Evolutionary conservation across 1,140 invertebrate genomes (phyloP).

Genomic region (Eurosta solidaginis): DNA sequence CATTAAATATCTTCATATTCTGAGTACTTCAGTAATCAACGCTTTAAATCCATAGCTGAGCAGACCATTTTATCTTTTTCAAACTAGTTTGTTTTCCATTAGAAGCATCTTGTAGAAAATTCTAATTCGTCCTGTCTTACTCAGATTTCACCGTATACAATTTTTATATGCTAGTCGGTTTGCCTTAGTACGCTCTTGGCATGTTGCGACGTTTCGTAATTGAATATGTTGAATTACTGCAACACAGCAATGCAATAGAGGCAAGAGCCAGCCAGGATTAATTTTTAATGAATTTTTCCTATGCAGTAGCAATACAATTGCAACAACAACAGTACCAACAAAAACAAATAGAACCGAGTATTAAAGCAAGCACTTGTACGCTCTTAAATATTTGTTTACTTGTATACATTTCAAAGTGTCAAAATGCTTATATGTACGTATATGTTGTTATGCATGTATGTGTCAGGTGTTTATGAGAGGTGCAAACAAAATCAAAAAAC

Average conservation of each 20-base stretch:
- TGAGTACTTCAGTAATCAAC: too few relatives aligned
- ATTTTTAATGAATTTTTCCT: slow-evolving; percentile 21
- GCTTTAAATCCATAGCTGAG: too few relatives aligned
- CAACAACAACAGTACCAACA: neutral
- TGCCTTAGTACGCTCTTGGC: neutral
- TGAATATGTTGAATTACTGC: slow-evolving; percentile 22
- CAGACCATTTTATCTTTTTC: too few relatives aligned
- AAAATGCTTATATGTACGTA: neutral
- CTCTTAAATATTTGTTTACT: slow-evolving; percentile 1
- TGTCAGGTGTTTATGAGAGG: neutral
- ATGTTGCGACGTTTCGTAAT: slow-evolving; percentile 7
- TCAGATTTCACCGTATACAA: too few relatives aligned
- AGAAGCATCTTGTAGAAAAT: too few relatives aligned
- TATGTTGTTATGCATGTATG: neutral
- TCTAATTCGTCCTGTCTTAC: too few relatives aligned
- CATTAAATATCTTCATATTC: too few relatives aligned
- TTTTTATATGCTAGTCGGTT: neutral
- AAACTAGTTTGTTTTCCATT: too few relatives aligned
- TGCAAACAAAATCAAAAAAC: slow-evolving; percentile 4
- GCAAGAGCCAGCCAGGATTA: slow-evolving; percentile 9
- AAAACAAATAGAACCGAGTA: neutral
- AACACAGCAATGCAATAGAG: too few relatives aligned
- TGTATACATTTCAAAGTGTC: neutral
- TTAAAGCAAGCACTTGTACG: neutral
- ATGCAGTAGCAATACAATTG: slow-evolving; percentile 1